Conservation (phyloP, 2,113 vertebrate species). For the Lynx canadensis region DNA sequence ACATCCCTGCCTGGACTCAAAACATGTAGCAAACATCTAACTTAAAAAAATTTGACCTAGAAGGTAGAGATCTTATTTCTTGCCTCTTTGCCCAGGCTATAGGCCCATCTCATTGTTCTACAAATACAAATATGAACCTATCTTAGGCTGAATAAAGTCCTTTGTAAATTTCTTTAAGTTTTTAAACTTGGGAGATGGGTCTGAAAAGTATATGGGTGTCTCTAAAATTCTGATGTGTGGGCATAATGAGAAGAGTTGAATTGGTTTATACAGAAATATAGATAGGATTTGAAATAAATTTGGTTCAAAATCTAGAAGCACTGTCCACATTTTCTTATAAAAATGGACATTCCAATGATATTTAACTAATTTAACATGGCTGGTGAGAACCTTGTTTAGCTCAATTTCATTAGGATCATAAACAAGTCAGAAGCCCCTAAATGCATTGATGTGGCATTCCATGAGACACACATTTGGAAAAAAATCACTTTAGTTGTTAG, state of each 20-base stretch:
- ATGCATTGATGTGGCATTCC: not conserved
- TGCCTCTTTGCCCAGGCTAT: not conserved
- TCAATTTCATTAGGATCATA: not conserved
- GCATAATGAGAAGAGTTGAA: not conserved
- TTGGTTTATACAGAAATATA: not conserved
- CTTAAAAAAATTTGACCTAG: not conserved
- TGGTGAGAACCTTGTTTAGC: not conserved
- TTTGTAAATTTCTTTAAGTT: not conserved
- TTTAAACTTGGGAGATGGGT: not conserved
- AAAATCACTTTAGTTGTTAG: not conserved
- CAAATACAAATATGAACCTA: not conserved
- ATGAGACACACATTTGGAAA: not conserved
- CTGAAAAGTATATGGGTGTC: not conserved
- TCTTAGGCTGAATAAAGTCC: not conserved
- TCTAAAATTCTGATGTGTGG: not conserved
- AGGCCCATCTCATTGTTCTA: not conserved
- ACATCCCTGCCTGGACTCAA: not conserved
- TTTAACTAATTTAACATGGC: not conserved
- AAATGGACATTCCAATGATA: not conserved
- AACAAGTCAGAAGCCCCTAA: not conserved
- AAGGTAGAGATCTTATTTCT: not conserved
- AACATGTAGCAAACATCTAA: not conserved
- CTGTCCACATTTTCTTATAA: not conserved
- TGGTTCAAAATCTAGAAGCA: not conserved
- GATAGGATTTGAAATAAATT: not conserved